phyloP scores from a whole-genome alignment of 2,113 vertebrate species.

The Labrus mixtus region DNA sequence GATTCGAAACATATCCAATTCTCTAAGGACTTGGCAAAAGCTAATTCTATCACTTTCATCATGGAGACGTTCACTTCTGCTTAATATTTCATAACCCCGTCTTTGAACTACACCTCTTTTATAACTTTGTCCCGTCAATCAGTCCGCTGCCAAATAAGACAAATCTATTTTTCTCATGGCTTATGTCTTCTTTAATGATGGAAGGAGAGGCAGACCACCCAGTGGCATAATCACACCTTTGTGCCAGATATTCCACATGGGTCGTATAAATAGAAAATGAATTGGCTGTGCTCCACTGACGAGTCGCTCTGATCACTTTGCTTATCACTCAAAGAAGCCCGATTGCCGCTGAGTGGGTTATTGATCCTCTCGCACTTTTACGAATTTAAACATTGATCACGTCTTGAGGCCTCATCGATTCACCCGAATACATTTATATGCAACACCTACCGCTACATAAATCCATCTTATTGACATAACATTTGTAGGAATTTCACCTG shows the following conservation, averaged over 20 bases:
- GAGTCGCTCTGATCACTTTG: constrained; percentile 61
- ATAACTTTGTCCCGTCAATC: constrained; percentile 64
- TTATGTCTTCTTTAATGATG: constrained; percentile 67
- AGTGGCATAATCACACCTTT: constrained; percentile 72
- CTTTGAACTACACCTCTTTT: constrained; percentile 61
- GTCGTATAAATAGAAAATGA: constrained; percentile 71
- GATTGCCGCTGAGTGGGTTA: constrained; percentile 47
- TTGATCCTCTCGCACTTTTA: constrained; percentile 55
- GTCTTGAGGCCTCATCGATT: constrained; percentile 61
- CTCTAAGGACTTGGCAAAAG: constrained; percentile 70
- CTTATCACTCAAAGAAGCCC: constrained; percentile 66
- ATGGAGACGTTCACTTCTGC: constrained; percentile 65
- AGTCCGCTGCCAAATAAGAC: constrained; percentile 29
- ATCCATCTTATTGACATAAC: constrained; percentile 73
- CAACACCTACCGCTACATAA: constrained; percentile 41
- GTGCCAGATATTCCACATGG: constrained; percentile 47
- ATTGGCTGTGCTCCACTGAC: constrained; percentile 52
- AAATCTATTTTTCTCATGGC: constrained; percentile 57
- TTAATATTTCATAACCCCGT: constrained; percentile 69
- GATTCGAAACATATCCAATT: constrained; percentile 76
- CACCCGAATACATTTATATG: constrained; percentile 62
- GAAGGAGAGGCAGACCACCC: constrained; percentile 56
- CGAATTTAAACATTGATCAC: constrained; percentile 66
- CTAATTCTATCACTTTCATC: constrained; percentile 82
- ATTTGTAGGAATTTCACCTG: constrained; percentile 71